These are phyloP conservation scores for Phocoena phocoena DNA, from an alignment of 2,113 vertebrate species.

Conservation along the genomic window DNA sequence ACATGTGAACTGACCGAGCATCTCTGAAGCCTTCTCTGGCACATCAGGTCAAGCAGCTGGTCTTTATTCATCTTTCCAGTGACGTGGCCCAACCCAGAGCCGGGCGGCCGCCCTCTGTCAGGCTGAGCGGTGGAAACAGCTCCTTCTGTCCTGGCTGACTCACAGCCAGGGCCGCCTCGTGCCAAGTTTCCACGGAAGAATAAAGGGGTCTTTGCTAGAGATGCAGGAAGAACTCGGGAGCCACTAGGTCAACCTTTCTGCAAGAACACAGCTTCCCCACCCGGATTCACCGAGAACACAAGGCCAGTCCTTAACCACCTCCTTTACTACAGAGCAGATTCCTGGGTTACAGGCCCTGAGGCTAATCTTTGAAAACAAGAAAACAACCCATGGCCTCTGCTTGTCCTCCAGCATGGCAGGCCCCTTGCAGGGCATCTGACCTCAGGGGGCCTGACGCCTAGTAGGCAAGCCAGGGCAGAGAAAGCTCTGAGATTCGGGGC, in stretches of 20 bases:
- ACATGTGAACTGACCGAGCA: background rate
- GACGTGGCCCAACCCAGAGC: background rate
- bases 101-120: background rate
- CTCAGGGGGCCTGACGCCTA: background rate
- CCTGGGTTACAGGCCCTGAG: background rate
- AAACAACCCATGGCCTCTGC: background rate
- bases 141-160: background rate
- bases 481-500: background rate
- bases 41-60: background rate
- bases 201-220: background rate
- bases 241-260: background rate
- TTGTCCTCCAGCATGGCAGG: background rate
- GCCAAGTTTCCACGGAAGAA: conserved; percentile 21
- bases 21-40: background rate
- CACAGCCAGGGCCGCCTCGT: background rate
- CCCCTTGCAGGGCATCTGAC: background rate
- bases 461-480: background rate
- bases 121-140: background rate
- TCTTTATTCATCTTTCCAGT: background rate
- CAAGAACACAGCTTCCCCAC: background rate
- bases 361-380: background rate
- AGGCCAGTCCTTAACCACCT: background rate
- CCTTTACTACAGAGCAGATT: background rate
- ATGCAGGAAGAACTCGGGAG: background rate
- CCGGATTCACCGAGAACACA: background rate